Percentiles rank a stretch among this genome's conserved stretches.
phyloP scores from a whole-genome alignment of 2,888 invertebrate genomes.

The Eueremaeus valkanovi region DNA sequence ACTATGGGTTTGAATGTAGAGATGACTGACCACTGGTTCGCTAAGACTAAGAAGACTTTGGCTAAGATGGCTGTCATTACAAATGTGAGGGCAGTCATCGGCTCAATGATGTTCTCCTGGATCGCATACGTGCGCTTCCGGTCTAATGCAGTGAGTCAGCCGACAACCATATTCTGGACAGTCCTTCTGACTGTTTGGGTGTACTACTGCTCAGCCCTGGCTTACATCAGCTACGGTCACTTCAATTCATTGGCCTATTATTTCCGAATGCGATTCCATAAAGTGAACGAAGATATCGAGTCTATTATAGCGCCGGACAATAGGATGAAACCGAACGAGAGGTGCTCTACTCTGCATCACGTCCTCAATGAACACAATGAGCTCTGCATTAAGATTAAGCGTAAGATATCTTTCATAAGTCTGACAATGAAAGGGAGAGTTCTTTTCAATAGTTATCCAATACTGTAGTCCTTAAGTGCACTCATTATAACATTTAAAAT shows the following conservation, averaged over 20 bases:
- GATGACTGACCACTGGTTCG: constrained; percentile 40
- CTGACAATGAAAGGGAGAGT: too few relatives aligned
- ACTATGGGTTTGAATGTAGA: constrained; percentile 30
- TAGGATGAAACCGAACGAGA: constrained; percentile 38
- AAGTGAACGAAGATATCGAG: constrained; percentile 41
- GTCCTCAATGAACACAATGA: constrained; percentile 40
- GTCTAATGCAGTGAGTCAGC: constrained; percentile 18
- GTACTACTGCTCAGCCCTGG: constrained; percentile 23
- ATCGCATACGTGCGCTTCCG: constrained; percentile 23
- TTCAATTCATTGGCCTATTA: constrained; percentile 37
- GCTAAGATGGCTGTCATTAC: constrained; percentile 11
- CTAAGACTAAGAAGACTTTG: constrained; percentile 32
- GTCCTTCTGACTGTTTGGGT: constrained; percentile 29
- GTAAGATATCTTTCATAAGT: constrained; percentile 17
- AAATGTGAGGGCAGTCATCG: constrained; percentile 24
- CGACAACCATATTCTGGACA: not conserved
- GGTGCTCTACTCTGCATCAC: constrained; percentile 32
- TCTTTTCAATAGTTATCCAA: too few relatives aligned
- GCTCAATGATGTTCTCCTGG: constrained; percentile 36
- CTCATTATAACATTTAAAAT: too few relatives aligned
- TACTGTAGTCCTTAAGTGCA: not conserved
- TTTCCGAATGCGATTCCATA: constrained; percentile 40
- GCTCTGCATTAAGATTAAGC: constrained; percentile 37
- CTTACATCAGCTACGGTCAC: constrained; percentile 33
- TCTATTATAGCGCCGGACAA: constrained; percentile 39